Percentiles rank a stretch among this genome's conserved stretches.
Evolutionary conservation across 2,888 invertebrate genomes (phyloP).

Genomic region (Melikaiella ostensackeni): DNA sequence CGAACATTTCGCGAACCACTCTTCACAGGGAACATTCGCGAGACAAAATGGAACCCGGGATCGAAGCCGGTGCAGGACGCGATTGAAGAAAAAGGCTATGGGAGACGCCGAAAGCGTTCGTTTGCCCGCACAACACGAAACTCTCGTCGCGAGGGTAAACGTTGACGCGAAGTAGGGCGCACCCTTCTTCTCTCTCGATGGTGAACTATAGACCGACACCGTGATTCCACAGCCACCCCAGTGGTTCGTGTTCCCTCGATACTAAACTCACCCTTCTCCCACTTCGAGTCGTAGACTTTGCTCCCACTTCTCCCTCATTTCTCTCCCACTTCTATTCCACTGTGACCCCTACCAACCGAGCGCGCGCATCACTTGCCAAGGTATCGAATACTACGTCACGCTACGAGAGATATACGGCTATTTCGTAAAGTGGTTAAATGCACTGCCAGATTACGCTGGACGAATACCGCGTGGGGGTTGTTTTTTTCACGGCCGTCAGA

Average conservation of each 20-base stretch:
- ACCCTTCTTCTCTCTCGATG: slow-evolving; percentile 69
- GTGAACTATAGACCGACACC: slow-evolving; percentile 61
- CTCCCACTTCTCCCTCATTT: slow-evolving; percentile 46
- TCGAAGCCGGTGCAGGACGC: slow-evolving; percentile 5
- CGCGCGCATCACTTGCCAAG: slow-evolving; percentile 63
- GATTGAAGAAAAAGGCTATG: slow-evolving; percentile 2
- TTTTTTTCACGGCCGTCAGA: slow-evolving; percentile 3
- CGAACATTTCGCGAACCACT: slow-evolving; percentile 24
- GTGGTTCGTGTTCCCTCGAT: slow-evolving; percentile 50
- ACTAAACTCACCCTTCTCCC: slow-evolving; percentile 51
- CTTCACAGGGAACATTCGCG: slow-evolving; percentile 9
- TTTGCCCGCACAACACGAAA: slow-evolving; percentile 34
- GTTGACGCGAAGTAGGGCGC: slow-evolving; percentile 72
- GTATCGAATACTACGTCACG: slow-evolving; percentile 75
- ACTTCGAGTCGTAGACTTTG: slow-evolving; percentile 43
- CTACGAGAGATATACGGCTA: slow-evolving; percentile 69
- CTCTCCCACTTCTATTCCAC: slow-evolving; percentile 51
- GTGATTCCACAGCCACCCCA: slow-evolving; percentile 63
- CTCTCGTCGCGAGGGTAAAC: slow-evolving; percentile 63
- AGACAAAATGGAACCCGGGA: slow-evolving; percentile 30
- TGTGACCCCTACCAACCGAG: slow-evolving; percentile 55
- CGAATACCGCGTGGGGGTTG: slow-evolving; percentile 53
- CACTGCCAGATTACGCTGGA: slow-evolving; percentile 73
- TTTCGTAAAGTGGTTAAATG: slow-evolving; percentile 75
- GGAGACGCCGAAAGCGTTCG: slow-evolving; percentile 32